These are phyloP conservation scores for Amphimallon solstitiale DNA, from an alignment of 2,888 invertebrate species.

Conservation along the genomic window DNA sequence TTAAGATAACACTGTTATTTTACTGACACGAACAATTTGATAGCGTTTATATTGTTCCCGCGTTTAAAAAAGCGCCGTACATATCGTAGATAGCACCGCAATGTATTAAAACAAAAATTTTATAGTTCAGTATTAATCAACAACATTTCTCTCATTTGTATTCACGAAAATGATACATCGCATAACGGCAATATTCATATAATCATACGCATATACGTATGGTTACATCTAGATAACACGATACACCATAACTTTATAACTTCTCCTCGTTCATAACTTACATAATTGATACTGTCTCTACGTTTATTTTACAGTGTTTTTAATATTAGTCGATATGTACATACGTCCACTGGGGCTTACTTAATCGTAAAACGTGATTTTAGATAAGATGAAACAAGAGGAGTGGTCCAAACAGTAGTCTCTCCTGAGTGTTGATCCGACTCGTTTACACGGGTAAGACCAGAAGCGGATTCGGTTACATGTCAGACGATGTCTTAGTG, in stretches of 20 bases:
- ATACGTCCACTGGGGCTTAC: slow-evolving; percentile 19
- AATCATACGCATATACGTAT: neutral
- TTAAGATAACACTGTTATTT: slow-evolving; percentile 19
- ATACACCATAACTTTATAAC: slow-evolving; percentile 5
- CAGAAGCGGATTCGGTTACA: slow-evolving; percentile 52
- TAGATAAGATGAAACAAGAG: slow-evolving; percentile 46
- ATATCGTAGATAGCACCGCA: slow-evolving; percentile 13
- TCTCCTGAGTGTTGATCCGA: slow-evolving; percentile 40
- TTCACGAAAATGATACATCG: slow-evolving; percentile 19
- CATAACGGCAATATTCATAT: slow-evolving; percentile 9
- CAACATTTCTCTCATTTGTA: slow-evolving; percentile 22
- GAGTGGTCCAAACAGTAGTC: slow-evolving; percentile 43
- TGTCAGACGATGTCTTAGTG: slow-evolving; percentile 47
- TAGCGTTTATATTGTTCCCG: slow-evolving; percentile 3
- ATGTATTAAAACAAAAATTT: slow-evolving; percentile 34
- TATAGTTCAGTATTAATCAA: slow-evolving; percentile 28
- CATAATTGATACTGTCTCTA: slow-evolving; percentile 27
- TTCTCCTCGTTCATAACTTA: slow-evolving; percentile 19
- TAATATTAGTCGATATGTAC: slow-evolving; percentile 34
- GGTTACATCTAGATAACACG: slow-evolving; percentile 18
- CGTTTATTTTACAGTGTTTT: slow-evolving; percentile 29
- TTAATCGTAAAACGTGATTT: slow-evolving; percentile 38
- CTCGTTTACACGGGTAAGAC: slow-evolving; percentile 50
- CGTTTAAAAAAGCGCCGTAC: slow-evolving; percentile 13
- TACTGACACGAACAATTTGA: slow-evolving; percentile 16